These are phyloP conservation scores for Virgularia gustaviana DNA, from an alignment of 92 coral and sea anemone genomes.

Conservation along the genomic window DNA sequence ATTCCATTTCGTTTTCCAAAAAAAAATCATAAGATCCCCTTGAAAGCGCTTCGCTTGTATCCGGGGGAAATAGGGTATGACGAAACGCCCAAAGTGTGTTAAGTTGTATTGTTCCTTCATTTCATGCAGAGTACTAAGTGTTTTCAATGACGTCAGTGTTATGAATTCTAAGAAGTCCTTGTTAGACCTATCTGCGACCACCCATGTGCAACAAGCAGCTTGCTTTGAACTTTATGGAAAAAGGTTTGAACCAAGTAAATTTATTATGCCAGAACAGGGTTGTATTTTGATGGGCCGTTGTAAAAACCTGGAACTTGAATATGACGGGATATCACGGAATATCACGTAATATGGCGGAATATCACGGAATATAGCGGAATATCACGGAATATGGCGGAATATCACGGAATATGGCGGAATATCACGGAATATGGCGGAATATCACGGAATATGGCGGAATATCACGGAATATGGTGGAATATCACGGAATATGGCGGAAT, in stretches of 20 bases:
- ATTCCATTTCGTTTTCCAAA: neutral
- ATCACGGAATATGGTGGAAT: no score
- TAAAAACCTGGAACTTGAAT: neutral
- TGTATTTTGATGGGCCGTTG: neutral
- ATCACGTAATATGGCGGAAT: neutral
- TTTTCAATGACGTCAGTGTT: conserved; percentile 63
- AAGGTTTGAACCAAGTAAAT: conserved; percentile 49
- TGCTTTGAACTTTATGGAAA: conserved; percentile 86
- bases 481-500: no score
- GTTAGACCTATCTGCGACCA: conserved; percentile 67
- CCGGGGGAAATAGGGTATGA: neutral
- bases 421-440: no score
- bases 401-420: no score
- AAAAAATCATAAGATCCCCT: no score
- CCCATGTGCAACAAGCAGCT: conserved; percentile 79
- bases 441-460: no score
- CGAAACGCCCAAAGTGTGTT: neutral
- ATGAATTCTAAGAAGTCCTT: conserved; percentile 82
- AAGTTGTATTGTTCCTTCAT: neutral
- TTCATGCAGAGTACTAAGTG: conserved; percentile 72
- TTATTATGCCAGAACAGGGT: neutral
- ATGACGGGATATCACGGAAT: neutral
- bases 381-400: no score
- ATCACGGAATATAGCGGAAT: no score
- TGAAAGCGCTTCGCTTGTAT: neutral